These are phyloP conservation scores for Neocrepidodera transversa DNA, from an alignment of 2,888 invertebrate species.

Conservation along the genomic window DNA sequence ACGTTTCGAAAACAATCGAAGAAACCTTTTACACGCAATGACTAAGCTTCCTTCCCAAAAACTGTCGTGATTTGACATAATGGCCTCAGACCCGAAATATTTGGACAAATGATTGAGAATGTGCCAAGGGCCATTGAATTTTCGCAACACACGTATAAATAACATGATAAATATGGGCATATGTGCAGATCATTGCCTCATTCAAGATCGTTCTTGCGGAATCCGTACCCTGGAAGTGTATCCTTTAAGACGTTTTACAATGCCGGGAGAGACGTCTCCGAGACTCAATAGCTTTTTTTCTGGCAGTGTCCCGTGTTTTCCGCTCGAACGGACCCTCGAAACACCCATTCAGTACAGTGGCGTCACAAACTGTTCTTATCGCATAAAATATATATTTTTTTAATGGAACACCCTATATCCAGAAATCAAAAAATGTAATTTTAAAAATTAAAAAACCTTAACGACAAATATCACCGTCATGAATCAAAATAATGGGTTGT, in stretches of 20 bases:
- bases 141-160: slow-evolving; percentile 38
- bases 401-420: no score
- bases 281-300: slow-evolving; percentile 29
- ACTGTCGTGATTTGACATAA: slow-evolving; percentile 27
- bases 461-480: no score
- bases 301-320: slow-evolving; percentile 36
- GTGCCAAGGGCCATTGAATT: slow-evolving; percentile 36
- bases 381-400: no score
- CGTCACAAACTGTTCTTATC: neutral
- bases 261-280: slow-evolving; percentile 37
- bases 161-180: slow-evolving; percentile 44
- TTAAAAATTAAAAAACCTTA: no score
- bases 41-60: slow-evolving; percentile 21
- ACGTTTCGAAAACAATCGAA: neutral
- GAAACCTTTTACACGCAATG: slow-evolving; percentile 20
- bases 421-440: no score
- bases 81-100: slow-evolving; percentile 37
- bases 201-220: slow-evolving; percentile 41
- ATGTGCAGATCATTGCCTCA: slow-evolving; percentile 40
- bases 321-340: slow-evolving; percentile 35
- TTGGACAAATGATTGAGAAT: slow-evolving; percentile 43
- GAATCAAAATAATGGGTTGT: no score
- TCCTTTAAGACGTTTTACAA: slow-evolving; percentile 42
- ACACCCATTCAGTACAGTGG: slow-evolving; percentile 8
- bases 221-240: slow-evolving; percentile 39